Conservation (phyloP, 2,797 vertebrate genomes). For the Erpetoichthys calabaricus region DNA sequence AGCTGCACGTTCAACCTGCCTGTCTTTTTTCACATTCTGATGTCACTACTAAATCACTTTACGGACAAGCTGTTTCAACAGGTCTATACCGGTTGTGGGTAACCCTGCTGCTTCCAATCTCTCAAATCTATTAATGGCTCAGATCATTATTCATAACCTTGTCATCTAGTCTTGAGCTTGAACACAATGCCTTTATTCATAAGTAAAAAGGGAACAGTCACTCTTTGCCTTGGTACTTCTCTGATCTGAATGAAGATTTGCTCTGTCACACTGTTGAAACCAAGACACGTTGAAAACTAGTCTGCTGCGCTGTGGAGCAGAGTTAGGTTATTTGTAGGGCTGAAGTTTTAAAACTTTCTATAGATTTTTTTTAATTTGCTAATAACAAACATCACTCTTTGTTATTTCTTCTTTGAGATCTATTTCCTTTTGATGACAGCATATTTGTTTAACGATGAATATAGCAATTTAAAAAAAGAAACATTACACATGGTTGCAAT, state of each 20-base stretch:
- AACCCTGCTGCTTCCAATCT: conserved; percentile 7
- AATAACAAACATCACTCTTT: too few species aligned
- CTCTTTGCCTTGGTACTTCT: conserved; percentile 4
- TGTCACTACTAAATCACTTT: conserved; percentile 6
- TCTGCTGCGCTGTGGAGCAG: too few species aligned
- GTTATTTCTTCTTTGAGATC: too few species aligned
- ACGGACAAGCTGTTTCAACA: conserved; percentile 8
- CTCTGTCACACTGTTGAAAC: background rate
- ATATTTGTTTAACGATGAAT: too few species aligned
- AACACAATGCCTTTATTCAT: conserved; percentile 13
- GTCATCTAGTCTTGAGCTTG: conserved; percentile 7
- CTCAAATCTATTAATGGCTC: background rate
- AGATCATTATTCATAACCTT: background rate
- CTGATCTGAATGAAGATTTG: background rate
- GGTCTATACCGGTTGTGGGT: background rate
- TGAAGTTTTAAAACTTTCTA: too few species aligned
- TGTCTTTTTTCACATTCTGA: conserved; percentile 12
- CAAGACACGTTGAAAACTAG: too few species aligned
- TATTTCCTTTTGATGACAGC: too few species aligned
- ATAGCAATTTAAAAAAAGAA: too few species aligned
- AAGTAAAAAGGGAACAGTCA: conserved; percentile 13
- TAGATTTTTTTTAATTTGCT: too few species aligned
- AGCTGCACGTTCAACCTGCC: conserved; percentile 4
- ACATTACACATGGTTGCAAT: too few species aligned
- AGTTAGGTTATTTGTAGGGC: too few species aligned